Conservation (phyloP, 2,888 invertebrate species). For the Drosophila siamana region DNA sequence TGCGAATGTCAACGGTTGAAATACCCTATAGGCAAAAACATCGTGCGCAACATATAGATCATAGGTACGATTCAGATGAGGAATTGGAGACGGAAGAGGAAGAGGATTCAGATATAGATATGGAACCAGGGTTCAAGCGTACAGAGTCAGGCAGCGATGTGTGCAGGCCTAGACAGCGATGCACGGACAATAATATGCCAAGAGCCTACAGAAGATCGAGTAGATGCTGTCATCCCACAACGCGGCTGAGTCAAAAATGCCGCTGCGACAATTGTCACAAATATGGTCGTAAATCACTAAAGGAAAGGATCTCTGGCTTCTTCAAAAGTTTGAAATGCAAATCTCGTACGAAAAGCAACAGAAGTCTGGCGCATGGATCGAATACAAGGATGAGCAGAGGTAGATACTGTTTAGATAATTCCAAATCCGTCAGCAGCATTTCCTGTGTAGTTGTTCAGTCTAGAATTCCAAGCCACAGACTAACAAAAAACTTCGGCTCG, state of each 20-base stretch:
- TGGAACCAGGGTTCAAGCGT: neutral
- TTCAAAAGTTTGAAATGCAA: constrained; percentile 35
- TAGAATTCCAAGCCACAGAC: neutral
- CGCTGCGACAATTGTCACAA: neutral
- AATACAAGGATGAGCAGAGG: neutral
- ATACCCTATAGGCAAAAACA: constrained; percentile 43
- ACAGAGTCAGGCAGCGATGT: constrained; percentile 34
- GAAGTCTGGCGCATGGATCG: neutral
- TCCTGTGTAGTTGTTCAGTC: neutral
- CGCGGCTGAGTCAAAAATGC: neutral
- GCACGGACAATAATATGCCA: neutral
- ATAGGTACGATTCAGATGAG: neutral
- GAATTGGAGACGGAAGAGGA: neutral
- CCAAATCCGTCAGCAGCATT: constrained; percentile 2
- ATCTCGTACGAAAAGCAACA: neutral
- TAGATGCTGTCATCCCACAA: neutral
- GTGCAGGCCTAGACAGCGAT: neutral
- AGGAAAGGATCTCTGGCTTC: constrained; percentile 37
- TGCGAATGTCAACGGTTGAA: constrained; percentile 18
- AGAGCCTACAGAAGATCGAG: neutral
- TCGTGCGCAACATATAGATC: neutral
- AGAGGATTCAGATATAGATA: too few species aligned
- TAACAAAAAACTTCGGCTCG: neutral
- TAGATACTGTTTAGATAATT: neutral
- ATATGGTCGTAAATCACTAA: constrained; percentile 14